These are phyloP conservation scores for Adelphocoris suturalis DNA, from an alignment of 2,888 invertebrate species.

Conservation along the genomic window DNA sequence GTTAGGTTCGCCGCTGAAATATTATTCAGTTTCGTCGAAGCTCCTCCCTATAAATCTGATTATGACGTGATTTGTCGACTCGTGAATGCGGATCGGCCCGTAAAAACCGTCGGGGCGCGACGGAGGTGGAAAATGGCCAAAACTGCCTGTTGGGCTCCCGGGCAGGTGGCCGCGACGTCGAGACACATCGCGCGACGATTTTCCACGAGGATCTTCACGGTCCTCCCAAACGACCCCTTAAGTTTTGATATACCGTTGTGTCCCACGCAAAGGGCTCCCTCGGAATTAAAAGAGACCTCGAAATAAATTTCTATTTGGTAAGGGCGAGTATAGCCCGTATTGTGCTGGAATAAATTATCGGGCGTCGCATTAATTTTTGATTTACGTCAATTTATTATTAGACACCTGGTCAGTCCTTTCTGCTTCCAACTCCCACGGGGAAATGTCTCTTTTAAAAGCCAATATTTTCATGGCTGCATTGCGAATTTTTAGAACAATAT, in stretches of 20 bases:
- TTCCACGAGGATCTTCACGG: background rate
- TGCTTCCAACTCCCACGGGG: background rate
- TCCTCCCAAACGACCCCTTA: background rate
- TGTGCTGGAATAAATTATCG: conserved; percentile 30
- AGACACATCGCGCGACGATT: conserved; percentile 30
- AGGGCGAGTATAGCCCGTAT: background rate
- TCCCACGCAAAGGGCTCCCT: background rate
- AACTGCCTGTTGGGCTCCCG: background rate
- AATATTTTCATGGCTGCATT: background rate
- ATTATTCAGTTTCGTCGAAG: background rate
- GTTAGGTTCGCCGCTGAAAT: background rate
- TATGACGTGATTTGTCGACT: conserved; percentile 17
- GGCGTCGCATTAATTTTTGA: conserved; percentile 24
- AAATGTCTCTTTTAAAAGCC: background rate
- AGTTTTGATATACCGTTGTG: conserved; percentile 25
- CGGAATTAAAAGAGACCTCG: conserved; percentile 29
- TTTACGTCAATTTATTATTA: conserved; percentile 2
- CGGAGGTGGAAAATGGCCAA: conserved; percentile 17
- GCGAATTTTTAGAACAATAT: too few species aligned
- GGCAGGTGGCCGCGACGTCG: conserved; percentile 25
- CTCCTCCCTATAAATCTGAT: conserved; percentile 33
- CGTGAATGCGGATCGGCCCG: conserved; percentile 7
- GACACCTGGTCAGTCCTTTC: conserved; percentile 1
- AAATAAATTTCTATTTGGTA: conserved; percentile 5
- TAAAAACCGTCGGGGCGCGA: background rate